Base-by-base conservation (phyloP, 2,888 invertebrate genomes). In the Hirtodrosophila duncani region DNA sequence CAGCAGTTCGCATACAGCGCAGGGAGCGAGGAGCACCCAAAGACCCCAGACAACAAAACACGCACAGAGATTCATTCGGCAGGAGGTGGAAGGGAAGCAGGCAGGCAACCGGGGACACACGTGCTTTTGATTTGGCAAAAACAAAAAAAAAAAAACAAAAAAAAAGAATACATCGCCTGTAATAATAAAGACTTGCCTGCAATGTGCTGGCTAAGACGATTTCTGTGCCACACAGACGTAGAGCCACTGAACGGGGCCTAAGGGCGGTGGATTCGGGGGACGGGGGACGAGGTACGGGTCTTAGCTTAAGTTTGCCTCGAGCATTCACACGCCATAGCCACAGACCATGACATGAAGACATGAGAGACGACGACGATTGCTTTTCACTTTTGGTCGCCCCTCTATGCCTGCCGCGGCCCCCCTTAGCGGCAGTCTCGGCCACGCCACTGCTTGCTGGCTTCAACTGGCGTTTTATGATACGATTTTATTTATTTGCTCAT, bases 241-340 rank as follows among this genome's bases (percentile, higher is more conserved):
- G n/a, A 18, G 33, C 20, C 13, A 5, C 7, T 34, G 8, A 8
- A 36, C 8, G 23, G 29, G 26, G 16, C n/a, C n/a, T n/a, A n/a
- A 26, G 7, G 31, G 21, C 2, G 7, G 8, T 8, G 33, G 13
- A 16, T 18, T 16, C 14, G 9, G 7, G 8, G 13, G 9, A 10
- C 7, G n/a, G 23, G 16, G 21, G 31, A 45, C 51, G 44, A 43
- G 46, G 64, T 48, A n/a, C n/a, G n/a, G n/a, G n/a, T n/a, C n/a
- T n/a, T n/a, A n/a, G n/a, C n/a, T n/a, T n/a, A 55, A 61, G 80
- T 80, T 75, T 63, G 80, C 72, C 69, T 58, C 59, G 52, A 72
- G 72, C 74, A 80, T 80, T 80, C 80, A 80, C 72, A 72, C 80
- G 80, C 71, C 56, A 75, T 75, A 69, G 70, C 74, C 69, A 74